Evolutionary conservation across 2,113 vertebrate genomes (phyloP).

Genomic region (Mus spicilegus): DNA sequence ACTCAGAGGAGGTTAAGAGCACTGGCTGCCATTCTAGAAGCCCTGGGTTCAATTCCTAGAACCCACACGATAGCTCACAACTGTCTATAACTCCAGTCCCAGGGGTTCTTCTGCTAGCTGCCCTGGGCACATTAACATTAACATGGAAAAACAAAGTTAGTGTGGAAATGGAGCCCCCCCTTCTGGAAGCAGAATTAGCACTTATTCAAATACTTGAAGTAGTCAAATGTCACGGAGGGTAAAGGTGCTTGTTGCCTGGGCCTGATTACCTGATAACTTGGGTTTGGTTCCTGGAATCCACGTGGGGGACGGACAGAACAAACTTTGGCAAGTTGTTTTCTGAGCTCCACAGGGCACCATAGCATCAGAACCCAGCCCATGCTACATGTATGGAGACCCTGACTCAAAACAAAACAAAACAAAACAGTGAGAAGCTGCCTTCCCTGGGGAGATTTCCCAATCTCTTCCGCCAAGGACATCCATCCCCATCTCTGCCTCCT

Average conservation of each 20-base stretch:
- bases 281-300: neutral
- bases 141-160: no score
- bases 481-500: neutral
- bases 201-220: neutral
- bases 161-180: neutral
- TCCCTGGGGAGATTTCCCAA: neutral
- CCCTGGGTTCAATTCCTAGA: neutral
- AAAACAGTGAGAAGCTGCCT: neutral
- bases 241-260: no score
- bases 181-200: no score
- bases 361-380: neutral
- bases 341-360: neutral
- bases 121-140: no score
- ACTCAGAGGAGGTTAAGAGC: no score
- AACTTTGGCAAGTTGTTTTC: neutral
- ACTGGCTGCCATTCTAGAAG: neutral
- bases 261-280: neutral
- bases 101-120: neutral
- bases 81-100: neutral
- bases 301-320: neutral
- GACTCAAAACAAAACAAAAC: neutral
- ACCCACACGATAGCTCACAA: neutral
- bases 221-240: no score
- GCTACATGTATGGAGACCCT: neutral
- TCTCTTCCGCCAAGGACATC: neutral